Evolutionary conservation across 1,140 invertebrate species (phyloP).

Genomic region (Conus betulinus): DNA sequence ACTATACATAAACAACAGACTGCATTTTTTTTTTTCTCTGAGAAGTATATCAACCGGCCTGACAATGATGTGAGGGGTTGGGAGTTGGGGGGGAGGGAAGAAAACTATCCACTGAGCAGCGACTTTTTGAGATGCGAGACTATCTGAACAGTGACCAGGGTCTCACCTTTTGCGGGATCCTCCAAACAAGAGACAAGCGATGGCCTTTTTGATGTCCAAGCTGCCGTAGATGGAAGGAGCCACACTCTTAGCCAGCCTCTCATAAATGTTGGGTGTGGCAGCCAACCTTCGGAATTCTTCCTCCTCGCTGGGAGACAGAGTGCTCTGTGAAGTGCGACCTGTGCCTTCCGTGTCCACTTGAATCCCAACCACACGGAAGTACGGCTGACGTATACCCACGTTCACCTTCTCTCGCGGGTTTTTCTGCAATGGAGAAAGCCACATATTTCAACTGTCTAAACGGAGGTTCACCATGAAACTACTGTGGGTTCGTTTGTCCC

Average conservation of each 20-base stretch:
- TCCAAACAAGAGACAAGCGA: conserved; percentile 96
- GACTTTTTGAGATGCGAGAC: too few species aligned
- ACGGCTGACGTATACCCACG: conserved; percentile 94
- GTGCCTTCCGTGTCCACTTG: conserved; percentile 89
- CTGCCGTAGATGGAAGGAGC: conserved; percentile 98
- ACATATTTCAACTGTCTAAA: neutral
- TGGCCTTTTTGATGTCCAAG: conserved; percentile 97
- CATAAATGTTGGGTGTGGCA: conserved; percentile 90
- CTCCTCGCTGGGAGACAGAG: conserved; percentile 85
- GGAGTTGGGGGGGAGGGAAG: too few species aligned
- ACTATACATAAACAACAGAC: too few species aligned
- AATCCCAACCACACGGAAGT: conserved; percentile 95
- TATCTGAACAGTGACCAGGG: too few species aligned
- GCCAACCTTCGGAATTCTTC: conserved; percentile 92
- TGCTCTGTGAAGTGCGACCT: conserved; percentile 78
- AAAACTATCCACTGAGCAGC: too few species aligned
- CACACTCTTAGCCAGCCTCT: conserved; percentile 92
- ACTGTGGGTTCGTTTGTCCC: too few species aligned
- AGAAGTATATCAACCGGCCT: too few species aligned
- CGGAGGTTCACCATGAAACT: too few species aligned
- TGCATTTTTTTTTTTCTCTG: too few species aligned
- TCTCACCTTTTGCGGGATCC: conserved; percentile 81
- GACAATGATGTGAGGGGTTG: too few species aligned
- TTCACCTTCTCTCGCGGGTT: conserved; percentile 89
- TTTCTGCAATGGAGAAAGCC: conserved; percentile 71